Conservation (phyloP, 2,113 vertebrate genomes). For the Microtus ochrogaster region DNA sequence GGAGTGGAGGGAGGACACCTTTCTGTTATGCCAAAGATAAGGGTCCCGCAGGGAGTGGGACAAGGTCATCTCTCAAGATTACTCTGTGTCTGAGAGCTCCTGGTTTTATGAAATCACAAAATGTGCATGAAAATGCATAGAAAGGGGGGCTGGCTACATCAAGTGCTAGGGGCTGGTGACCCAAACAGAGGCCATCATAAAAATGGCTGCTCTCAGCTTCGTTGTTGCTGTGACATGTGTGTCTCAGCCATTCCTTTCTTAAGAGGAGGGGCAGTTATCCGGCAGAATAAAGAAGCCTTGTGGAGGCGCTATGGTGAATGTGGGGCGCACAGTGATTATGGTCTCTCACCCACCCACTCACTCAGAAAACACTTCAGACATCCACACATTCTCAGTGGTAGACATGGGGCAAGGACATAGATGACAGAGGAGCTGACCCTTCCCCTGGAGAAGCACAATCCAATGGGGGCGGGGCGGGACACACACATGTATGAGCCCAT, state of each 20-base stretch:
- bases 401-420: not conserved
- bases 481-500: not conserved
- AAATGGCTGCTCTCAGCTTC: not conserved
- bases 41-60: not conserved
- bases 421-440: not conserved
- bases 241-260: not conserved
- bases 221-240: not conserved
- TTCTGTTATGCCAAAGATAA: not conserved
- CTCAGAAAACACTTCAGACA: not conserved
- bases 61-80: not conserved
- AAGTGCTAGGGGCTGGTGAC: not conserved
- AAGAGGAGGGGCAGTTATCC: not conserved
- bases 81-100: not conserved
- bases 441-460: not conserved
- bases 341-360: constrained; percentile 36
- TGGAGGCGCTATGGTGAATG: not conserved
- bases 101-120: not conserved
- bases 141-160: not conserved
- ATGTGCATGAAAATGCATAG: not conserved
- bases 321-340: not conserved
- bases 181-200: not conserved
- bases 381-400: not conserved
- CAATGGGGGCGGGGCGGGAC: not conserved
- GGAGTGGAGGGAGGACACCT: not conserved
- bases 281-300: constrained; percentile 66